A percentile compares a stretch with the other conserved stretches of the same genome.
Conservation (phyloP, 2,888 invertebrate species). For the Epiperipatus broadwayi region DNA sequence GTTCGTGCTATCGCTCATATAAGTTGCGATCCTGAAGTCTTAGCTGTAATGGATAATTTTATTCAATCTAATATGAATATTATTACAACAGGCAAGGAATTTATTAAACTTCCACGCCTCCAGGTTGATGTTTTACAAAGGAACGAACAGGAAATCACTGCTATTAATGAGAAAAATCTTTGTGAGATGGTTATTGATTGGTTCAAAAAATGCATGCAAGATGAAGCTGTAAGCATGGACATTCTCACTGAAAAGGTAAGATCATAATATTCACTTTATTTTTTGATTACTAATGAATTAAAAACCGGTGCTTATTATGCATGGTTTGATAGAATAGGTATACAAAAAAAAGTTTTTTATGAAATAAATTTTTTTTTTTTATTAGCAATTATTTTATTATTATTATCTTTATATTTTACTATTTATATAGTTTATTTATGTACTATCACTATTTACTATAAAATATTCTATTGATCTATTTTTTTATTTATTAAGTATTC, state of each 20-base stretch:
- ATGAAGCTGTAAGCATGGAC: constrained; percentile 26
- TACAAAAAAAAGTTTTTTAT: too few species aligned
- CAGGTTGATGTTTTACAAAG: constrained; percentile 54
- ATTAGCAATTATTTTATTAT: too few species aligned
- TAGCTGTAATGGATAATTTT: constrained; percentile 45
- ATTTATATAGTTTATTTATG: too few species aligned
- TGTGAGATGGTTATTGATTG: constrained; percentile 44
- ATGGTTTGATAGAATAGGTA: too few species aligned
- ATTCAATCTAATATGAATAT: constrained; percentile 45
- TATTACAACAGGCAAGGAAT: constrained; percentile 35
- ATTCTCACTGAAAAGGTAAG: constrained; percentile 37
- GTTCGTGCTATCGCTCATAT: constrained; percentile 38
- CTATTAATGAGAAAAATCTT: constrained; percentile 37
- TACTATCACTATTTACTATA: too few species aligned
- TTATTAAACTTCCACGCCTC: constrained; percentile 44
- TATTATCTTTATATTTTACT: too few species aligned
- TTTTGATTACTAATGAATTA: too few species aligned
- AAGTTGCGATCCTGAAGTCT: constrained; percentile 35
- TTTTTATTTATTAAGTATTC: too few species aligned
- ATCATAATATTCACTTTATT: too few species aligned
- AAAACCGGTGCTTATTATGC: too few species aligned
- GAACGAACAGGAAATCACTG: constrained; percentile 44
- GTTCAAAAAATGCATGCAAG: constrained; percentile 32
- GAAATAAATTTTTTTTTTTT: too few species aligned
- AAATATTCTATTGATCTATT: too few species aligned